Evolutionary conservation across 2,113 vertebrate genomes (phyloP).

Genomic region (Brachypteracias leptosomus): DNA sequence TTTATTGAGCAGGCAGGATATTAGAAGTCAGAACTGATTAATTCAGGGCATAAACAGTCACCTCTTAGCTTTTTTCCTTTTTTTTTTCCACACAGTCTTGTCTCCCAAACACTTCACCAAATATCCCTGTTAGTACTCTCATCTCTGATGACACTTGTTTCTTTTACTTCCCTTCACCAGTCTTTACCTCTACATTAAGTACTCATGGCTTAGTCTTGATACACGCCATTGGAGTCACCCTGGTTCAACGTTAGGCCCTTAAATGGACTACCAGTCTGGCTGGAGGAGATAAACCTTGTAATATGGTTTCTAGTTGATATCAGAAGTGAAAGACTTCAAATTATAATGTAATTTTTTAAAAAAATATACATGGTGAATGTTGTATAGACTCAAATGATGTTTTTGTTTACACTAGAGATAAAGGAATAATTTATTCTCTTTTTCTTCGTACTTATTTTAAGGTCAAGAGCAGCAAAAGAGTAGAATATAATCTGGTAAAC

Average conservation of each 20-base stretch:
- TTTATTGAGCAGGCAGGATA: conserved; percentile 52
- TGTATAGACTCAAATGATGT: neutral
- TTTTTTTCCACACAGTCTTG: fast-evolving
- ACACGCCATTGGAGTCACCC: neutral
- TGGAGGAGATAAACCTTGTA: neutral
- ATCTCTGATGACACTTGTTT: neutral
- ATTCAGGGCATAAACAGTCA: neutral
- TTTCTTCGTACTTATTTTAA: conserved; percentile 2
- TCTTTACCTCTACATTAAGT: neutral
- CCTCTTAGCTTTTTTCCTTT: neutral
- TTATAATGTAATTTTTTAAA: neutral
- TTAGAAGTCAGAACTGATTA: conserved; percentile 47
- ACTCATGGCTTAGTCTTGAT: neutral
- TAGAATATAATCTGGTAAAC: neutral
- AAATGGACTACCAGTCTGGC: neutral
- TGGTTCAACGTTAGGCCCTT: neutral
- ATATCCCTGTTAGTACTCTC: neutral
- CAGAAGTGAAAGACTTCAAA: neutral
- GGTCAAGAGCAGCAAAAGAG: neutral
- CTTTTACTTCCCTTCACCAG: neutral
- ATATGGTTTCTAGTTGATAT: neutral
- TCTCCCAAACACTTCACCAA: neutral
- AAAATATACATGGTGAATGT: neutral
- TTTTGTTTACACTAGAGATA: neutral
- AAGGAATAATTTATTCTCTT: neutral